Conservation (phyloP, 2,113 vertebrate genomes). For the Phrynocephalus versicolor region DNA sequence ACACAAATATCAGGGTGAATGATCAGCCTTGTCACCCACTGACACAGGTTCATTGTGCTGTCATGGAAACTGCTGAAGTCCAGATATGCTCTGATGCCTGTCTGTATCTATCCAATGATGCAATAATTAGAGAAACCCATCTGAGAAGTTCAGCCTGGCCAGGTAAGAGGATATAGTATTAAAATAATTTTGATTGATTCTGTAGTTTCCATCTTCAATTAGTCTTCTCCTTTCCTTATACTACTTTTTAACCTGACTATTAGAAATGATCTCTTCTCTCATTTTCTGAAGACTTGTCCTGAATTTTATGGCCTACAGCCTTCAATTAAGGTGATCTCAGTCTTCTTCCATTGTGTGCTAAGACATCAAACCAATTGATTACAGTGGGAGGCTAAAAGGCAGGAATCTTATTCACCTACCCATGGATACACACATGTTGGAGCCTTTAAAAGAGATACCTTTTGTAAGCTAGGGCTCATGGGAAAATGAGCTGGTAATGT, state of each 20-base stretch:
- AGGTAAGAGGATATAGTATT: too few relatives aligned
- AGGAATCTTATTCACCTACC: slow-evolving; percentile 10
- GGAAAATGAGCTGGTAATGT: too few relatives aligned
- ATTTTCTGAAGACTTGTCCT: not conserved
- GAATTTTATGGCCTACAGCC: slow-evolving; percentile 51
- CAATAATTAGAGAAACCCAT: too few relatives aligned
- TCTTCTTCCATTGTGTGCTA: slow-evolving; percentile 32
- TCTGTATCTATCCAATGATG: not conserved
- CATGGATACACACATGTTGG: slow-evolving; percentile 43
- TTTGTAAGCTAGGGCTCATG: slow-evolving; percentile 32
- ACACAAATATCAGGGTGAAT: too few relatives aligned
- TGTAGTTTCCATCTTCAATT: not conserved
- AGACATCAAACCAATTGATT: slow-evolving; percentile 49
- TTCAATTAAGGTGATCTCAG: slow-evolving; percentile 47
- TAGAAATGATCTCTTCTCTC: too few relatives aligned
- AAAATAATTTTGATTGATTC: not conserved
- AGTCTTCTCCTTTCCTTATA: not conserved
- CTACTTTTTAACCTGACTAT: not conserved
- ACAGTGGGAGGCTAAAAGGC: slow-evolving; percentile 47
- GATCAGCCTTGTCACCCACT: too few relatives aligned
- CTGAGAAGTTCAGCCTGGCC: too few relatives aligned
- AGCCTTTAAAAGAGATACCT: slow-evolving; percentile 46
- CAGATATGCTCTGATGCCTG: not conserved
- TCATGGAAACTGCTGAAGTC: not conserved
- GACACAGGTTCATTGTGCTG: not conserved